A percentile compares a stretch with the other conserved stretches of the same genome.
phyloP scores from a whole-genome alignment of 2,113 vertebrate genomes.

The Phylloscopus trochiloides region DNA sequence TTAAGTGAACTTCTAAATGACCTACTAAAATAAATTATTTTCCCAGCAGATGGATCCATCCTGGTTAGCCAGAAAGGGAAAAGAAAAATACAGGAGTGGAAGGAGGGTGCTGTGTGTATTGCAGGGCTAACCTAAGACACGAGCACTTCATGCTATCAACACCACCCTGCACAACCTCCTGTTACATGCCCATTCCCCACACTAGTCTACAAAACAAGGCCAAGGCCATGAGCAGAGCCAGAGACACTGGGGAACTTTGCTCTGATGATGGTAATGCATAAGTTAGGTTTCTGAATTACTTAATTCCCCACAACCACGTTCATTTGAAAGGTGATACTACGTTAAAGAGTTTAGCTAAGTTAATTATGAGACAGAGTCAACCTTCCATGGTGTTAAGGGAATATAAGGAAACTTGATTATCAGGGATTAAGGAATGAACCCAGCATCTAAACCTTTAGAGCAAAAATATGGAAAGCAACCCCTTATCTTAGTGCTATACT shows the following conservation, averaged over 20 bases:
- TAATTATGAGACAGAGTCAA: not conserved
- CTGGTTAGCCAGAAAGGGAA: not conserved
- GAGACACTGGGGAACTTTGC: not conserved
- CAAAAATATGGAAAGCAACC: not conserved
- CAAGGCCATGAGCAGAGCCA: not conserved
- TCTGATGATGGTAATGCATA: not conserved
- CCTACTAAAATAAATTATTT: not conserved
- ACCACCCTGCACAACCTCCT: not conserved
- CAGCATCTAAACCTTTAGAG: not conserved
- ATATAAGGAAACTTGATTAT: not conserved
- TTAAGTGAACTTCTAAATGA: not conserved
- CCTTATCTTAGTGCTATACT: not conserved
- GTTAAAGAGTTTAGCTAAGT: not conserved
- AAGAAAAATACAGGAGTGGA: not conserved
- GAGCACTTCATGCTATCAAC: not conserved
- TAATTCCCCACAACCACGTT: not conserved
- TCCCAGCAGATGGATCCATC: not conserved
- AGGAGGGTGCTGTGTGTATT: not conserved
- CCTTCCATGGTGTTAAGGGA: not conserved
- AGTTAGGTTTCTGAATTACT: not conserved
- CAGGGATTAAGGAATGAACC: not conserved
- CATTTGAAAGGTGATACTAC: not conserved
- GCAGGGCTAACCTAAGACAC: not conserved
- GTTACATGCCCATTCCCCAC: accelerated
- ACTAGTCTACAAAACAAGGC: accelerated